phyloP scores from a whole-genome alignment of 2,888 invertebrate species.

The Cryptus armator region DNA sequence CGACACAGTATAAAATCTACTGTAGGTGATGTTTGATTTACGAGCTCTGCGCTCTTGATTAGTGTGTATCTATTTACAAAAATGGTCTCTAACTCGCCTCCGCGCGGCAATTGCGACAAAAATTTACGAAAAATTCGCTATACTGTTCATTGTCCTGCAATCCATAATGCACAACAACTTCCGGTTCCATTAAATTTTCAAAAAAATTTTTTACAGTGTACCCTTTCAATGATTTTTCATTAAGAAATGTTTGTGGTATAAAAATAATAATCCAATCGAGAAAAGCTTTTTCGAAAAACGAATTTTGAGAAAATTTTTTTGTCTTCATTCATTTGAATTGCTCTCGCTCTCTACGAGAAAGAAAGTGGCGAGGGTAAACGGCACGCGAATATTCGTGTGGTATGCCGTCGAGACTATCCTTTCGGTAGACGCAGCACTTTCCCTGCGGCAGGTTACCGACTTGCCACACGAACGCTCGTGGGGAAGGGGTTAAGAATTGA shows the following conservation, averaged over 20 bases:
- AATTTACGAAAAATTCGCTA: background rate
- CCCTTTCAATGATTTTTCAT: too few species aligned
- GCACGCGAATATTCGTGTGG: conserved; percentile 36
- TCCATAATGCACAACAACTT: too few species aligned
- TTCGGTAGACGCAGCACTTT: background rate
- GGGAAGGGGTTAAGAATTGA: conserved; percentile 27
- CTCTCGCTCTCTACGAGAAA: background rate
- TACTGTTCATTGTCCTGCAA: too few species aligned
- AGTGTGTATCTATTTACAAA: background rate
- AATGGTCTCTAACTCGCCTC: background rate
- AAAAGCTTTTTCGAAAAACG: background rate
- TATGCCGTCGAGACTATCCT: background rate
- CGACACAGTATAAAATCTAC: background rate
- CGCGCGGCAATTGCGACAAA: background rate
- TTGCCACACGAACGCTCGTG: conserved; percentile 20
- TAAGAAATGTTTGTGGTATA: background rate
- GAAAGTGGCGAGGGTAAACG: conserved; percentile 34
- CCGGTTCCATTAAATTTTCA: too few species aligned
- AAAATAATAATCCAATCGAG: background rate
- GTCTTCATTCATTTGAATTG: background rate
- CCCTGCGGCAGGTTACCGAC: conserved; percentile 13
- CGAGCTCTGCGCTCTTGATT: conserved; percentile 3
- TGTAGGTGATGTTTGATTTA: conserved; percentile 1
- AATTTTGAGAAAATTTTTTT: background rate
- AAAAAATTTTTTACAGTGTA: background rate